Percentiles rank a stretch among this genome's conserved stretches.
phyloP scores from a whole-genome alignment of 2,797 vertebrate genomes.

The Phoeniculus purpureus region DNA sequence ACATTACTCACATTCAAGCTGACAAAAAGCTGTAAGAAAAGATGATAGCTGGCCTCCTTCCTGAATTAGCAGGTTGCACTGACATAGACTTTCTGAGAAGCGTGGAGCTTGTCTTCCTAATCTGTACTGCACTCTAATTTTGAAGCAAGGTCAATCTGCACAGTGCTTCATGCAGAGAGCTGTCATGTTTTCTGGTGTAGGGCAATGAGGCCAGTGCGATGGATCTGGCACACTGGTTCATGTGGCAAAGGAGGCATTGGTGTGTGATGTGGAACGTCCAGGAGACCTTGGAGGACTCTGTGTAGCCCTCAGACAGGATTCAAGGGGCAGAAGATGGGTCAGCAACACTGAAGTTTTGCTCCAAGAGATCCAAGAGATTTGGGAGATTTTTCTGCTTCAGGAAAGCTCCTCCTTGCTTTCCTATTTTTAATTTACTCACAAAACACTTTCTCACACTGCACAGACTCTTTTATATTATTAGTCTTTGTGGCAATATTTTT shows the following conservation, averaged over 20 bases:
- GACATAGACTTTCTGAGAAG: background rate
- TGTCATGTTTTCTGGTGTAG: background rate
- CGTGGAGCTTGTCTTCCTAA: background rate
- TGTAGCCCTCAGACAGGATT: background rate
- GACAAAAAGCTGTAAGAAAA: background rate
- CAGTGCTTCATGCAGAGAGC: background rate
- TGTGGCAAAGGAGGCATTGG: accelerated
- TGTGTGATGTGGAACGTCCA: background rate
- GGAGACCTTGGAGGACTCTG: background rate
- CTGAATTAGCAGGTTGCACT: background rate
- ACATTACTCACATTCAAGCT: background rate
- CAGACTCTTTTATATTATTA: background rate
- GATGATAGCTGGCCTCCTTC: background rate
- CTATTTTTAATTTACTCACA: background rate
- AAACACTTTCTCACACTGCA: background rate
- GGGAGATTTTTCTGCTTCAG: background rate
- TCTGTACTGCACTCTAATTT: background rate
- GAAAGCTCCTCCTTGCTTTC: background rate
- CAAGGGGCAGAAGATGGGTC: background rate
- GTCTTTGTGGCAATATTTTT: background rate
- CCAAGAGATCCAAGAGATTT: background rate
- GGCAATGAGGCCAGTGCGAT: background rate
- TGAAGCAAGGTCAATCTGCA: background rate
- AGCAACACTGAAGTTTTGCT: background rate
- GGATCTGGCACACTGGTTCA: accelerated